Conservation (phyloP, 2,113 vertebrate species). For the Psophia crepitans region DNA sequence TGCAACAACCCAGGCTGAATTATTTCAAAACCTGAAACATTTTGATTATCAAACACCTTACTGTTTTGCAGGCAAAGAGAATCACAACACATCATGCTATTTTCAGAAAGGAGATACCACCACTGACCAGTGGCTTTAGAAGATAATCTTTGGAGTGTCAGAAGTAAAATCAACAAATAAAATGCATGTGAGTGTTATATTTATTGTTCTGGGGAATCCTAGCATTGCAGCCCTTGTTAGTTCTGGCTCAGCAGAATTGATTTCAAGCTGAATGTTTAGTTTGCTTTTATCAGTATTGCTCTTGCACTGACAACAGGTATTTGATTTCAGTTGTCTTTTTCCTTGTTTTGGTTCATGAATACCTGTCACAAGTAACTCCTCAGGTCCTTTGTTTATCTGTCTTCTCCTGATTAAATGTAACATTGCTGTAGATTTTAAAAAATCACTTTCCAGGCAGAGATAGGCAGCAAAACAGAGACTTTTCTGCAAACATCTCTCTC, state of each 20-base stretch:
- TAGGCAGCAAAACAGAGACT: not conserved
- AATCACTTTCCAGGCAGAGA: not conserved
- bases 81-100: not conserved
- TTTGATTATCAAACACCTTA: not conserved
- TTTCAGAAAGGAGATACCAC: not conserved
- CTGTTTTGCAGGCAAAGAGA: not conserved
- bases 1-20: not conserved
- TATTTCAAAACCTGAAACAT: not conserved
- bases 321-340: slow-evolving; percentile 4
- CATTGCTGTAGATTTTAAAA: not conserved
- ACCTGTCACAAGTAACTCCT: not conserved
- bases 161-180: not conserved
- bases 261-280: not conserved
- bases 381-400: not conserved
- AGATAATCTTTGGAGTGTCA: not conserved
- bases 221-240: not conserved
- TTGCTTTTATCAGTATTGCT: not conserved
- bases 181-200: not conserved
- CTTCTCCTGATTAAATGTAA: not conserved
- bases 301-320: not conserved
- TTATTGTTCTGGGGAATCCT: not conserved
- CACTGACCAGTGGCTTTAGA: not conserved
- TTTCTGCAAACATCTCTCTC: not conserved
- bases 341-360: not conserved
- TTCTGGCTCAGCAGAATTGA: not conserved